Evolutionary conservation across 2,113 vertebrate species (phyloP).

Genomic region (Enhydra lutris): DNA sequence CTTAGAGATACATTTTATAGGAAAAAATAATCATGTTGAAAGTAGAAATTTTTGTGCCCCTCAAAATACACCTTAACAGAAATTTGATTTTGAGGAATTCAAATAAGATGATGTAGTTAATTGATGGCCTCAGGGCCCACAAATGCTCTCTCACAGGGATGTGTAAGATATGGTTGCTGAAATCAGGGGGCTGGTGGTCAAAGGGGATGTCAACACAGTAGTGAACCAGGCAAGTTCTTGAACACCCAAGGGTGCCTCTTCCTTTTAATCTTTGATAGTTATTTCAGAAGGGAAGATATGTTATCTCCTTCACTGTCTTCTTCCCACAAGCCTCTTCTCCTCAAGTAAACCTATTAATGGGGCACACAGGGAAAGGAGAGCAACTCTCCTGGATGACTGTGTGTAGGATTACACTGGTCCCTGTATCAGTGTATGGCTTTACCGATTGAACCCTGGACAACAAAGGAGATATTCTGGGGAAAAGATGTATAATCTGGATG

Average conservation of each 20-base stretch:
- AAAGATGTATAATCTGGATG: neutral
- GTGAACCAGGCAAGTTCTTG: neutral
- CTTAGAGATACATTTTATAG: neutral
- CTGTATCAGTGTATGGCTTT: neutral
- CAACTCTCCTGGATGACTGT: neutral
- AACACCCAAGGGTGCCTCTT: neutral
- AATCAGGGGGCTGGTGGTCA: neutral
- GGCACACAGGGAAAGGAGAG: neutral
- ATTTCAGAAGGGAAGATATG: neutral
- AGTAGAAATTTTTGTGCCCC: neutral
- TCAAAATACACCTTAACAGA: neutral
- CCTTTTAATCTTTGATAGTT: neutral
- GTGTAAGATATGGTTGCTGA: neutral
- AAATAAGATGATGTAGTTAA: neutral
- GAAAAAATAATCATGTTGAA: conserved; percentile 6
- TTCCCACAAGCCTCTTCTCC: neutral
- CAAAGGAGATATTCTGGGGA: neutral
- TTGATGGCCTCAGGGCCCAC: neutral
- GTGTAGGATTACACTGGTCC: fast-evolving
- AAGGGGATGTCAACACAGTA: neutral
- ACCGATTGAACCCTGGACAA: neutral
- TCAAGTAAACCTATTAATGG: neutral
- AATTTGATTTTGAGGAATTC: conserved; percentile 6
- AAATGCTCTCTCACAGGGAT: neutral
- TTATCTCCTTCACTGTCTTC: neutral